Evolutionary conservation across 2,113 vertebrate species (phyloP).

Genomic region (Phocoena phocoena): DNA sequence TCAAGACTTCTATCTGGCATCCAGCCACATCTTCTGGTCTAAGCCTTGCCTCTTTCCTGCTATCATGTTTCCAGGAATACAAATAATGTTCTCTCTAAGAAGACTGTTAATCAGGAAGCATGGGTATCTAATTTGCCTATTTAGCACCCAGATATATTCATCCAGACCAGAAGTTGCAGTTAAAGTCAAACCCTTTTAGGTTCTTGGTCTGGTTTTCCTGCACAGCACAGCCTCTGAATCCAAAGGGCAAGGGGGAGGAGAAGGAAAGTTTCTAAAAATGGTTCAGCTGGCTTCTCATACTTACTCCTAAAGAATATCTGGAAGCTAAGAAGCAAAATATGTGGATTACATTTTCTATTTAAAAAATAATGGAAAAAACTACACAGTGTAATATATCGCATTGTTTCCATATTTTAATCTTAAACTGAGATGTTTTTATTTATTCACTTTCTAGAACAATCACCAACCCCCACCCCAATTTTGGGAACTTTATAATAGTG

Average conservation of each 20-base stretch:
- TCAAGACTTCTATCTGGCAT: slow-evolving; percentile 1
- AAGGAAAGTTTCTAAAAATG: slow-evolving; percentile 5
- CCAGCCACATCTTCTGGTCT: not conserved
- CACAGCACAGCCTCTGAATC: not conserved
- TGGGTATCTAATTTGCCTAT: not conserved
- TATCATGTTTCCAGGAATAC: not conserved
- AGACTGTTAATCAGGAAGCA: not conserved
- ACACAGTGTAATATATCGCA: not conserved
- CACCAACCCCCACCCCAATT: not conserved
- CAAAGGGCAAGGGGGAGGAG: not conserved
- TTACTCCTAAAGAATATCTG: slow-evolving; percentile 5
- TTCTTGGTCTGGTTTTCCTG: not conserved
- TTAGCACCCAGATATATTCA: not conserved
- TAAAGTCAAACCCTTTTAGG: slow-evolving; percentile 2
- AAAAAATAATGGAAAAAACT: slow-evolving; percentile 31
- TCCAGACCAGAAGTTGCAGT: not conserved
- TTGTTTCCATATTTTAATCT: slow-evolving; percentile 26
- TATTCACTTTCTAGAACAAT: slow-evolving; percentile 31
- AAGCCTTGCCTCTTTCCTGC: not conserved
- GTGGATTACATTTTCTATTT: not conserved
- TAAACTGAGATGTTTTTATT: slow-evolving; percentile 5
- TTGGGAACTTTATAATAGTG: not conserved
- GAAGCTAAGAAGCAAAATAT: slow-evolving; percentile 13
- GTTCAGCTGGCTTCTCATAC: not conserved
- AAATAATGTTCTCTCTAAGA: slow-evolving; percentile 24